A percentile compares a stretch with the other conserved stretches of the same genome.
Conservation (phyloP, 2,888 invertebrate species). For the Belgica antarctica region DNA sequence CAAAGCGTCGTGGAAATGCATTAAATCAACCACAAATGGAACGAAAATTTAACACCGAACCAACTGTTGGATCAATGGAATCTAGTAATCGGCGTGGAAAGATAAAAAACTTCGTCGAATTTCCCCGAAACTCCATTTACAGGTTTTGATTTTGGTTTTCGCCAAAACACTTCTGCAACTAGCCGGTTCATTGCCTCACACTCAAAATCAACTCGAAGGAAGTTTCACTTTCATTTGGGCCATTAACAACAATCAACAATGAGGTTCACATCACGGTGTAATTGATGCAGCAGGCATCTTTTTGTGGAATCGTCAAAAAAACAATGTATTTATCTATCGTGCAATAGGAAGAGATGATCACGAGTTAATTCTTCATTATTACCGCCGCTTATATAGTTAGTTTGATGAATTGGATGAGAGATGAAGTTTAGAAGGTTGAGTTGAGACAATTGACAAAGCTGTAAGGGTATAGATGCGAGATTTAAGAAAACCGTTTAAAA, state of each 20-base stretch:
- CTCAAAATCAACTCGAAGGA: slow-evolving; percentile 13
- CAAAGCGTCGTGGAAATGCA: too few relatives aligned
- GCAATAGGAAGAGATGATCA: not conserved
- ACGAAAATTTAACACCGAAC: not conserved
- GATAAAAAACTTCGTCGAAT: not conserved
- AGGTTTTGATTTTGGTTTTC: slow-evolving; percentile 2
- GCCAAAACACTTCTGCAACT: not conserved
- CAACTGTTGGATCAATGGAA: too few relatives aligned
- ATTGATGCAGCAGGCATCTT: slow-evolving; percentile 31
- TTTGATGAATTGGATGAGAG: not conserved
- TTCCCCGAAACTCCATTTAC: not conserved
- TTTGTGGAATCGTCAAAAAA: not conserved
- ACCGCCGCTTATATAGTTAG: too few relatives aligned
- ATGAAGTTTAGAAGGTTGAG: not conserved
- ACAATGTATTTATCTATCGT: not conserved
- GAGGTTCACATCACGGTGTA: slow-evolving; percentile 1
- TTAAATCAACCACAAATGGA: not conserved
- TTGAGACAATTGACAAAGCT: not conserved
- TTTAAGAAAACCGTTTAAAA: too few relatives aligned
- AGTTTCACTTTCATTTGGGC: slow-evolving; percentile 31
- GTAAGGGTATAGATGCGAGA: too few relatives aligned
- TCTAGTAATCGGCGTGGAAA: not conserved
- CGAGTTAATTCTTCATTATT: too few relatives aligned
- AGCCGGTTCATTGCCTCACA: slow-evolving; percentile 11
- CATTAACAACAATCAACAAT: not conserved